Evolutionary conservation across 2,797 vertebrate species (phyloP), one percentile per base, ranked within the genome.

Genomic region (Epinephelus awoara): DNA sequence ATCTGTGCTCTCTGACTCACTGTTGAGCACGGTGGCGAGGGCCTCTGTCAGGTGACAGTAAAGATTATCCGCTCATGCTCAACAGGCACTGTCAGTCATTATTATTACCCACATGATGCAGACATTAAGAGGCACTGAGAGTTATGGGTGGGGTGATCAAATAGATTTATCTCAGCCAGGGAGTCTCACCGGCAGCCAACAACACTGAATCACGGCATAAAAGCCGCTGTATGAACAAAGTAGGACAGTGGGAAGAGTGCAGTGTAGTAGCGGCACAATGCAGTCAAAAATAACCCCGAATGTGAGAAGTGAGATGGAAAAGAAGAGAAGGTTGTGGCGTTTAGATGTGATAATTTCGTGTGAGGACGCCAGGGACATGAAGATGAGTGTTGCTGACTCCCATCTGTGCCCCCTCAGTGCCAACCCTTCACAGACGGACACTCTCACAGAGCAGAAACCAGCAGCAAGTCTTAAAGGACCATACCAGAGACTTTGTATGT

Each of bases 331-430:
- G 54, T 67, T 89, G 81, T 69, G 81, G 59, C 7, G 54, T 83
- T 88, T 77, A 79, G 73, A 92, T 80, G 87, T 86, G 91, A 88
- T 93, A 91, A 93, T 93, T 91, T 42, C 3, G 88, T 84, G 86
- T 71, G 5, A 83, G 47, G 82, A 81, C 83, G 87, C 83, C 72
- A 77, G 84, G 88, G 87, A 90, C 87, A 84, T 61, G 85, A 90
- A 75, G 83, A 92, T 77, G 90, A 92, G 89, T 84, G 85, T 88
- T 62, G 79, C 89, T 88, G 85, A 80, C 80, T 88, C 68, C 93
- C 91, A 91, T 94, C 91, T 94, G 91, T 89, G 90, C 42, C 85
- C 81, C 58, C 72, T 89, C 71, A 68, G 76, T 79, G 89, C 91
- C 90, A 92, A 78, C 67, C 56, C 68, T 76, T 75, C 75, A 76